These are phyloP conservation scores for Temnothorax ravouxi DNA, from an alignment of 2,888 invertebrate genomes.

Conservation along the genomic window DNA sequence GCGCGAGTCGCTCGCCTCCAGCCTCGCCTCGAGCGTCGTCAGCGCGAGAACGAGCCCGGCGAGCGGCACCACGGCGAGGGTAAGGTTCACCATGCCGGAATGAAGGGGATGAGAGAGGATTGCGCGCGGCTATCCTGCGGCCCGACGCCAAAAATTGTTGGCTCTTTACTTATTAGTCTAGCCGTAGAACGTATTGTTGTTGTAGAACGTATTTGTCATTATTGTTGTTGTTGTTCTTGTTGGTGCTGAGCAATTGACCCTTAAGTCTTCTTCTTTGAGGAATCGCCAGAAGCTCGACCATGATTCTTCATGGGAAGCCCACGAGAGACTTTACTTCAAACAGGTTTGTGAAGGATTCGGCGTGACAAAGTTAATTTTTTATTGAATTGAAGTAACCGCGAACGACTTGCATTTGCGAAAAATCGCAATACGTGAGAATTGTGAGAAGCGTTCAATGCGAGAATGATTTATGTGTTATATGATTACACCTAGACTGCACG, in stretches of 20 bases:
- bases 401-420: background rate
- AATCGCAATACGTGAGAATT: background rate
- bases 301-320: background rate
- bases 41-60: conserved; percentile 89
- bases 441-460: background rate
- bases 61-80: conserved; percentile 88
- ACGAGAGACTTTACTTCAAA: background rate
- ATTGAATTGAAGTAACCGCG: background rate
- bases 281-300: background rate
- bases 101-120: conserved; percentile 64
- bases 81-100: conserved; percentile 89
- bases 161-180: background rate
- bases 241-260: conserved; percentile 22
- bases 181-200: conserved; percentile 6
- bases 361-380: background rate
- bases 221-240: background rate
- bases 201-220: no score
- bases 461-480: background rate
- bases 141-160: background rate
- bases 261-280: background rate
- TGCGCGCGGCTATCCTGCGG: conserved; percentile 6
- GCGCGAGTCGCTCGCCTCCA: conserved; percentile 93
- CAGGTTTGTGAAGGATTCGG: conserved; percentile 3
- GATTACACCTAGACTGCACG: background rate
- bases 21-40: conserved; percentile 82